Percentiles rank a stretch among this genome's conserved stretches.
phyloP scores from a whole-genome alignment of 1,140 invertebrate genomes.

The Drosophila sp. region DNA sequence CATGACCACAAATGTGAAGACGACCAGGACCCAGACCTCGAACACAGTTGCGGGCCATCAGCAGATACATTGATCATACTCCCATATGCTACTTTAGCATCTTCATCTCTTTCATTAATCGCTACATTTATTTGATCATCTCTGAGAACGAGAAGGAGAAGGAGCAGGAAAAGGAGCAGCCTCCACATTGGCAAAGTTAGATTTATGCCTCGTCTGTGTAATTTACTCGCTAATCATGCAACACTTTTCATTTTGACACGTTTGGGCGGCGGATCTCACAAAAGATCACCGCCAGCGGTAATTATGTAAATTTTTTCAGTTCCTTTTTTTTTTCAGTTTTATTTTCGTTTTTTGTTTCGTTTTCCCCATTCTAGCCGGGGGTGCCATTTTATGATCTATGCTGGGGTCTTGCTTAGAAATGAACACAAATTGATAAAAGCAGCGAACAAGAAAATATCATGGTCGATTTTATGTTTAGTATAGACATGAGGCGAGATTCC shows the following conservation, averaged over 20 bases:
- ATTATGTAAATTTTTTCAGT: slow-evolving; percentile 69
- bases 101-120: slow-evolving; percentile 77
- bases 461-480: slow-evolving; percentile 60
- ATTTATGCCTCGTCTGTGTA: slow-evolving; percentile 67
- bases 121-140: slow-evolving; percentile 77
- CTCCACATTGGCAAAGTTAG: slow-evolving; percentile 29
- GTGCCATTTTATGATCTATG: slow-evolving; percentile 74
- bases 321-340: slow-evolving; percentile 10
- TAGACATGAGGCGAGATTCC: slow-evolving; percentile 31
- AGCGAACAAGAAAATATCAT: slow-evolving; percentile 34
- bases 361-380: slow-evolving; percentile 28
- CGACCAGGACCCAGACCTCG: slow-evolving; percentile 6
- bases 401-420: slow-evolving; percentile 70
- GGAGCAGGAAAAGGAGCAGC: slow-evolving; percentile 23
- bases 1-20: slow-evolving; percentile 17
- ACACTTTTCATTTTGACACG: slow-evolving; percentile 80
- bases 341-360: not conserved
- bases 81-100: slow-evolving; percentile 45
- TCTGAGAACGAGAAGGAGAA: slow-evolving; percentile 16
- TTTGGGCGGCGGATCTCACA: slow-evolving; percentile 62
- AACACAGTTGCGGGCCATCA: slow-evolving; percentile 46
- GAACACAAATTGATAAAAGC: slow-evolving; percentile 78
- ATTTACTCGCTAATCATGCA: slow-evolving; percentile 80
- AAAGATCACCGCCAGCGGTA: slow-evolving; percentile 73
- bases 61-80: slow-evolving; percentile 40